phyloP scores from a whole-genome alignment of 1,140 invertebrate genomes.

The Nasonia giraulti region DNA sequence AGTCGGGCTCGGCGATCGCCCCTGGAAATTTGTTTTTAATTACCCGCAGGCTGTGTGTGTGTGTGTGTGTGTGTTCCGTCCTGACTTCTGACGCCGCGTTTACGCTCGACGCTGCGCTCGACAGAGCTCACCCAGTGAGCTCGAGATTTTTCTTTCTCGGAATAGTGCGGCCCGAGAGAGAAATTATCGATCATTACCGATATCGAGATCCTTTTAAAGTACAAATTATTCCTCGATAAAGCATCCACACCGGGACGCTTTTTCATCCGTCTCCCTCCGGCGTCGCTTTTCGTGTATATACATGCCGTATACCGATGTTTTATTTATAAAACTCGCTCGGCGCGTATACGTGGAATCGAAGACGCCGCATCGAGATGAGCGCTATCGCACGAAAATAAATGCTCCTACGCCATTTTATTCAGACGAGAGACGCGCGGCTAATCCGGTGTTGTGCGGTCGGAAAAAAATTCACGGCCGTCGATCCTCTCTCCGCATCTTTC shows the following conservation, averaged over 20 bases:
- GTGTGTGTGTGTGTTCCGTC: background rate
- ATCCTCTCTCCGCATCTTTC: background rate
- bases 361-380: too few relatives aligned
- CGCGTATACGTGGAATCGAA: too few relatives aligned
- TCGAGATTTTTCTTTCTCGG: background rate
- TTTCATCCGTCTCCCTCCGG: background rate
- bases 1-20: constrained; percentile 20
- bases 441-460: background rate
- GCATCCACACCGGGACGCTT: background rate
- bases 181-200: background rate
- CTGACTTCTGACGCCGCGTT: background rate
- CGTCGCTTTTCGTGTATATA: background rate
- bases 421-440: too few relatives aligned
- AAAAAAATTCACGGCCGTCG: background rate
- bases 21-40: constrained; percentile 45
- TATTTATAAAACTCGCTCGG: background rate
- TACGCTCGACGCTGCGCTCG: too few relatives aligned
- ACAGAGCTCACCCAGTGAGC: too few relatives aligned
- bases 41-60: background rate
- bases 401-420: too few relatives aligned
- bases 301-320: background rate
- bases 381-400: too few relatives aligned
- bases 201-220: background rate
- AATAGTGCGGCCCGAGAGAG: background rate
- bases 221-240: constrained; percentile 1